phyloP scores from a whole-genome alignment of 2,113 vertebrate species.

The Oreochromis niloticus region DNA sequence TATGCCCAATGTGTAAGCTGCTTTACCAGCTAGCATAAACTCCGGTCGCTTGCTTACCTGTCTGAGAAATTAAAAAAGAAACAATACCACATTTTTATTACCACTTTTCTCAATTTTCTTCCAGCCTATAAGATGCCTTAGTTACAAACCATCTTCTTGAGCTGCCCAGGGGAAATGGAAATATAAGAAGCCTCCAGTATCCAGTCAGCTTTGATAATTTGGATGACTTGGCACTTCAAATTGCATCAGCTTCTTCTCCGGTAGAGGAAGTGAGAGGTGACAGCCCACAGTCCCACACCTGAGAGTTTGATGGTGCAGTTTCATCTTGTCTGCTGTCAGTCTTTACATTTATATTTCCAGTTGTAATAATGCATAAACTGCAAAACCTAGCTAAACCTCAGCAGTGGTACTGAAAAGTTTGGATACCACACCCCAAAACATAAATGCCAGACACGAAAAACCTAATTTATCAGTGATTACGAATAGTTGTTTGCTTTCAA shows the following conservation, averaged over 20 bases:
- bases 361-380: background rate
- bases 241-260: background rate
- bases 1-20: background rate
- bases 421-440: background rate
- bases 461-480: background rate
- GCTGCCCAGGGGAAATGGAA: accelerated
- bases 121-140: background rate
- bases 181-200: background rate
- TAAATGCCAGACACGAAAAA: background rate
- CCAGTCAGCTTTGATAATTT: accelerated
- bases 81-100: background rate
- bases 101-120: background rate
- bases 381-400: background rate
- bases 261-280: background rate
- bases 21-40: background rate
- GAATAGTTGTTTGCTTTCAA: background rate
- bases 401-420: background rate
- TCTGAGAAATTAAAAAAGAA: background rate
- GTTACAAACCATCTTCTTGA: background rate
- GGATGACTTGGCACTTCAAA: background rate
- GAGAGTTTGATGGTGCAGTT: background rate
- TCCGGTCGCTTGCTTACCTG: background rate
- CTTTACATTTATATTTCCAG: background rate
- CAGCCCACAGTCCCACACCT: background rate
- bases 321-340: background rate